Base-by-base conservation (phyloP, 1,140 invertebrate species). In the Trigoniulus corallinus region DNA sequence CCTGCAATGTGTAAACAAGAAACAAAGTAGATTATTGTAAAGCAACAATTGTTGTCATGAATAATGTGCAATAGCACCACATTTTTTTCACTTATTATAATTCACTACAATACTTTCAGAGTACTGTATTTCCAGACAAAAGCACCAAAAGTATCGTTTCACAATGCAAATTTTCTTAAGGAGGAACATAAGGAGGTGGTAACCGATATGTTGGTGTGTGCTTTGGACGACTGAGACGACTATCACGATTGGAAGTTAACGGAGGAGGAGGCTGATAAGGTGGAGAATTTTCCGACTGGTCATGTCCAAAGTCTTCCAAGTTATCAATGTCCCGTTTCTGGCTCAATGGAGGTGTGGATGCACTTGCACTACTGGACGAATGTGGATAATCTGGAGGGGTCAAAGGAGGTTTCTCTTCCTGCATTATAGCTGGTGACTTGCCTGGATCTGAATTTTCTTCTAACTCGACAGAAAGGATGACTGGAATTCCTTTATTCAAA, bases 381-480 rank as follows among this genome's bases (percentile, higher is more conserved):
- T 78, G 74, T 54, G 78, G 79, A 61, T 84, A 84, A 48, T 82
- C 78, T 0, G 80, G 80, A 2, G 81, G 81, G 3, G 80, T 79
- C 51, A 89, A 67, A 0, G 88, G 88, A 24, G 88, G 88, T 62
- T 88, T 89, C 62, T 93, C 88, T 56, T 93, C 88, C 56, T 89
- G 84, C 65, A 93, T 75, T 54, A 94, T 93, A 1, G 93, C 79
- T 1, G 88, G 88, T 37, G 81, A 80, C 68, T 92, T 92, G 58
- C 88, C 86, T 25, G 80, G 81, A 64, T 82, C 82, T 1, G 81
- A 83, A 61, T 88, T 84, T 60, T 94, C 88, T 56, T 91, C 87
- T 13, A 93, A 69, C 64, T 96, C 91, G 66, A 95, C 88, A 64
- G 69, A 64, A 66, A 95, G 93, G 56, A 95, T 95, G 3, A 94